phyloP scores from a whole-genome alignment of 1,140 invertebrate genomes.

The Stegodyphus dumicola region DNA sequence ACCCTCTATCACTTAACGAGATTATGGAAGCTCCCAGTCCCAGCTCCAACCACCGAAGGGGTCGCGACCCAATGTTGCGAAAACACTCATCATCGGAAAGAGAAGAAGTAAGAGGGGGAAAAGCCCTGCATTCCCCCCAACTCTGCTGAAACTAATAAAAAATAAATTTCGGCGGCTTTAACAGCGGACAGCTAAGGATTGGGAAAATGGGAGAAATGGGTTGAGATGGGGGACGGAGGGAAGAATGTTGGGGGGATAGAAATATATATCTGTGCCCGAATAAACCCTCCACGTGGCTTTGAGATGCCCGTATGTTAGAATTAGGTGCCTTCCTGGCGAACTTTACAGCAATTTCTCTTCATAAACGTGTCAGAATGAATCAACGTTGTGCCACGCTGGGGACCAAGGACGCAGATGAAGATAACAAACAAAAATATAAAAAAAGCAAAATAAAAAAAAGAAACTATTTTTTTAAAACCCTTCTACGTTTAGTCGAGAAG shows the following conservation, averaged over 20 bases:
- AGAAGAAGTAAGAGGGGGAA: background rate
- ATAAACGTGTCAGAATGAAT: constrained; percentile 41
- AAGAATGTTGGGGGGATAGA: background rate
- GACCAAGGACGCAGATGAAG: constrained; percentile 4
- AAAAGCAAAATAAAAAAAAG: too few relatives aligned
- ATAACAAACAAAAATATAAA: background rate
- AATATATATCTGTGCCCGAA: background rate
- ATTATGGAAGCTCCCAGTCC: too few relatives aligned
- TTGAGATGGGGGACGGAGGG: background rate
- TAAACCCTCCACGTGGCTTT: background rate
- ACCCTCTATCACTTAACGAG: too few relatives aligned
- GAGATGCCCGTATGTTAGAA: constrained; percentile 34
- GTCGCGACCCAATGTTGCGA: too few relatives aligned
- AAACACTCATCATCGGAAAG: background rate
- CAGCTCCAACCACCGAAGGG: too few relatives aligned
- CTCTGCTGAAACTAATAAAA: background rate
- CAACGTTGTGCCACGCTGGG: constrained; percentile 13
- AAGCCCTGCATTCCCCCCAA: background rate
- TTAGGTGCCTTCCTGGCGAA: constrained; percentile 33
- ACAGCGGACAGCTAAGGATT: background rate
- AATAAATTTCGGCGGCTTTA: background rate
- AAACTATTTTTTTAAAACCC: too few relatives aligned
- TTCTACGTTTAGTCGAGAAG: too few relatives aligned
- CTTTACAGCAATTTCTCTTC: constrained; percentile 49
- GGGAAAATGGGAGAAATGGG: background rate